Conservation (phyloP, 2,797 vertebrate species). For the Lagorchestes hirsutus region DNA sequence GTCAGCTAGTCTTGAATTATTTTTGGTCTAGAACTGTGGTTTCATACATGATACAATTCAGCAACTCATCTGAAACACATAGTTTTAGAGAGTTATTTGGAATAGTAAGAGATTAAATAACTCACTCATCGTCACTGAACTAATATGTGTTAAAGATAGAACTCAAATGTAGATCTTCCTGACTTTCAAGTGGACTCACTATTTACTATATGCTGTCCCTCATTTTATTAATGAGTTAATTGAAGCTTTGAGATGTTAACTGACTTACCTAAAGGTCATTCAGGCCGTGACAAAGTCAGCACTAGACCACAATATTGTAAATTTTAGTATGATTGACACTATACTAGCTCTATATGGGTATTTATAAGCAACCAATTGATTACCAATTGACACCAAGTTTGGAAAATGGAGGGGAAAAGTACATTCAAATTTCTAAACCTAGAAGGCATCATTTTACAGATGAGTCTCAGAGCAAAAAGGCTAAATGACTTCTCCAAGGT, state of each 20-base stretch:
- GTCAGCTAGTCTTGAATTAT: neutral
- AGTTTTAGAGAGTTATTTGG: neutral
- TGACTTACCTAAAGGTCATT: neutral
- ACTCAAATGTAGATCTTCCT: neutral
- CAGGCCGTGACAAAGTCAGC: neutral
- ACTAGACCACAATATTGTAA: neutral
- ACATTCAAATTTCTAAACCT: neutral
- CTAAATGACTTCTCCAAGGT: neutral
- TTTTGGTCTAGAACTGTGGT: neutral
- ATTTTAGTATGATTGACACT: neutral
- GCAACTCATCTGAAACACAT: neutral
- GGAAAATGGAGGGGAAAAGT: neutral
- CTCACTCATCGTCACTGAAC: neutral
- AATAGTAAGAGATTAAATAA: neutral
- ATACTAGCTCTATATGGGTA: neutral
- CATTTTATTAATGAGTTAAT: neutral
- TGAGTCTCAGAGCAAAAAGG: neutral
- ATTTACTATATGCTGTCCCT: neutral
- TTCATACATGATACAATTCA: neutral
- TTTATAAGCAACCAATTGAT: neutral
- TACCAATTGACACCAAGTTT: neutral
- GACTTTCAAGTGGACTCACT: neutral
- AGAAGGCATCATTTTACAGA: neutral
- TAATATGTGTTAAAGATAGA: neutral
- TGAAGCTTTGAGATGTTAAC: neutral